Conservation (phyloP, 2,797 vertebrate genomes). For the Sciaenops ocellatus region DNA sequence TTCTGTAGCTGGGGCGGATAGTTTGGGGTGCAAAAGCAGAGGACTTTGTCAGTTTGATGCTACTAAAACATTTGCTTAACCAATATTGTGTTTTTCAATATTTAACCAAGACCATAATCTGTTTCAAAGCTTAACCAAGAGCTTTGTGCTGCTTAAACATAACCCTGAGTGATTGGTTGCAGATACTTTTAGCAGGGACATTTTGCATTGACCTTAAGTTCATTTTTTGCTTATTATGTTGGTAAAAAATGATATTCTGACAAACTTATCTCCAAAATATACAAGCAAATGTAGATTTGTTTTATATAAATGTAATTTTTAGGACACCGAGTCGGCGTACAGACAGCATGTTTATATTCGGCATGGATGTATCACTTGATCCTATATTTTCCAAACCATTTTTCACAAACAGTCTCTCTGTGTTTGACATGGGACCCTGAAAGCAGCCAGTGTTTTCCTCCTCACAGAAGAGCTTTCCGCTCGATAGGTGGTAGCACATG, state of each 20-base stretch:
- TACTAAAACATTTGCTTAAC: background rate
- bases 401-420: background rate
- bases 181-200: background rate
- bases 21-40: background rate
- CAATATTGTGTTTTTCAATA: background rate
- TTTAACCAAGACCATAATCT: background rate
- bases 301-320: background rate
- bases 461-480: slow-evolving; percentile 43
- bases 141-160: background rate
- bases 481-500: slow-evolving; percentile 45
- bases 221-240: background rate
- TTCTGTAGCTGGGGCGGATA: background rate
- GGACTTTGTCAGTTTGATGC: background rate
- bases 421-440: slow-evolving; percentile 37
- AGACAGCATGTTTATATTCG: slow-evolving; percentile 1
- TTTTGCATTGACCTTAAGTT: background rate
- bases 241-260: background rate
- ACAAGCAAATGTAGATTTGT: background rate
- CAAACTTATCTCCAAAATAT: background rate
- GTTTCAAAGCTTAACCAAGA: background rate
- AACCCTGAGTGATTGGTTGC: background rate
- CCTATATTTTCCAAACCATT: background rate
- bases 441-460: slow-evolving; percentile 44
- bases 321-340: background rate
- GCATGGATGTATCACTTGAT: background rate